These are phyloP conservation scores for Antheraea yamamai DNA, from an alignment of 2,888 invertebrate genomes.

Conservation along the genomic window DNA sequence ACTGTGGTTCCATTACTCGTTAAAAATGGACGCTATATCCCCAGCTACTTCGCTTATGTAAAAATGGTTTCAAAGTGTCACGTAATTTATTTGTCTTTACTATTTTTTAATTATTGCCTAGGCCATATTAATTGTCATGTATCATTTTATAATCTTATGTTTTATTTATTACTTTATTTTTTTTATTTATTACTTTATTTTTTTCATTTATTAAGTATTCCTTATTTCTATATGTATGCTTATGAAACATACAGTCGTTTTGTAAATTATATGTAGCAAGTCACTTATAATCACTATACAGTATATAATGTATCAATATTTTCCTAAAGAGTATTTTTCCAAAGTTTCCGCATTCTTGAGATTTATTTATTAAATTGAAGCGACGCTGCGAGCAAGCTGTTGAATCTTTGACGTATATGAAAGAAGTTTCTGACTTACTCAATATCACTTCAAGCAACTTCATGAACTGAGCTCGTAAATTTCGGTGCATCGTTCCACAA, in stretches of 20 bases:
- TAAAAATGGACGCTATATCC: too few species aligned
- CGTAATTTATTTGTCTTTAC: too few species aligned
- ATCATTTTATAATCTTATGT: too few species aligned
- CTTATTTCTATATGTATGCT: too few species aligned
- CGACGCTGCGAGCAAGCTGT: not conserved
- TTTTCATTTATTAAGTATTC: too few species aligned
- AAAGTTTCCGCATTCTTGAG: not conserved
- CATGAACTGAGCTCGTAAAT: slow-evolving; percentile 9
- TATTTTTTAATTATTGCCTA: too few species aligned
- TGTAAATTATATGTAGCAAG: not conserved
- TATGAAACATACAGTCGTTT: not conserved
- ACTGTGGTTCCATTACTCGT: too few species aligned
- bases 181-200: too few species aligned
- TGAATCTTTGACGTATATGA: not conserved
- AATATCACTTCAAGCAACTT: slow-evolving; percentile 8
- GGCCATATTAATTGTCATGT: too few species aligned
- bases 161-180: too few species aligned
- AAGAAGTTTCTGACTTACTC: not conserved
- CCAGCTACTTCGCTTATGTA: not conserved
- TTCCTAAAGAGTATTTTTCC: not conserved
- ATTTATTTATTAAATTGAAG: not conserved
- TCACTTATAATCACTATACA: too few species aligned
- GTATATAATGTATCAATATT: not conserved
- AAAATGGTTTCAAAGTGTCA: not conserved
- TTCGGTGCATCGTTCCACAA: not conserved